These are phyloP conservation scores for Zaprionus kolodkinae DNA, from an alignment of 1,140 invertebrate genomes.

Conservation along the genomic window DNA sequence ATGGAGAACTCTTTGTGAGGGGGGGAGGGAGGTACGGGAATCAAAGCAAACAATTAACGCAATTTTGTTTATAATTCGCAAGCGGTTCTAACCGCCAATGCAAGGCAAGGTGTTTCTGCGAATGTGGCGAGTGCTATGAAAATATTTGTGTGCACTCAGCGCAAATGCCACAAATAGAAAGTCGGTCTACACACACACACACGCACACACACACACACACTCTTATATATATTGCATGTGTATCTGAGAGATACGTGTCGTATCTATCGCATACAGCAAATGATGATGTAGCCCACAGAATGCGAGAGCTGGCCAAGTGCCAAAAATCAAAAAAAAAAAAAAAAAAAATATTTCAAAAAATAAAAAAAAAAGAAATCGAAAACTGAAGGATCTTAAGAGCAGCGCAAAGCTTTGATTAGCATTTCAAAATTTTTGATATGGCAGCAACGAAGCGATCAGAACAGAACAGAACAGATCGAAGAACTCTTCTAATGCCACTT, in stretches of 20 bases:
- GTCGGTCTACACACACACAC: conserved; percentile 37
- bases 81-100: neutral
- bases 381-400: conserved; percentile 14
- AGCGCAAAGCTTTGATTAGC: conserved; percentile 27
- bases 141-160: conserved; percentile 52
- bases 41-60: neutral
- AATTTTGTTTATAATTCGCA: conserved; percentile 5
- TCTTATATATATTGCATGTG: conserved; percentile 36
- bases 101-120: conserved; percentile 17
- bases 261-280: conserved; percentile 15
- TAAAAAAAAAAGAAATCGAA: neutral
- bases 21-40: neutral
- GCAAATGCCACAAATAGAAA: conserved; percentile 56
- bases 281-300: conserved; percentile 1
- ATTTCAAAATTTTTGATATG: conserved; percentile 2
- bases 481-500: conserved; percentile 1
- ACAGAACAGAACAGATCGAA: neutral
- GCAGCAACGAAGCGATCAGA: neutral
- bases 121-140: conserved; percentile 28
- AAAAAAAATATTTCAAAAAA: neutral
- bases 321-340: neutral
- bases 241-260: conserved; percentile 23
- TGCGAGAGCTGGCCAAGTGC: conserved; percentile 16
- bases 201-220: neutral
- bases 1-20: neutral